phyloP scores from a whole-genome alignment of 2,888 invertebrate genomes.

The Drosophila fungiperda region DNA sequence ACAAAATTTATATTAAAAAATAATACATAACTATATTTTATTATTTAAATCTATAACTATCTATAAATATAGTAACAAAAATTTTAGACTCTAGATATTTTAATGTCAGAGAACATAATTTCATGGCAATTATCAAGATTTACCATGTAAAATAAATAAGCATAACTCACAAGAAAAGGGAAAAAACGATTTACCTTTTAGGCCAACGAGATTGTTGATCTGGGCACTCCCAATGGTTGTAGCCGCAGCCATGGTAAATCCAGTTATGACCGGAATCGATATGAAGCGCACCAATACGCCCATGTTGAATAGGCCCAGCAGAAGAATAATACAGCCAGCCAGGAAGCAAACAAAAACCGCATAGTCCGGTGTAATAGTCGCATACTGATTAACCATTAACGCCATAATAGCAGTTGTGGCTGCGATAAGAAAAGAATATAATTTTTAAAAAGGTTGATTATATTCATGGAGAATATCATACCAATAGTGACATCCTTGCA shows the following conservation, averaged over 20 bases:
- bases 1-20: background rate
- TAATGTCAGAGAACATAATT: too few species aligned
- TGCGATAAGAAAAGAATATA: background rate
- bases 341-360: conserved; percentile 91
- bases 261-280: conserved; percentile 93
- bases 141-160: background rate
- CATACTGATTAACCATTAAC: conserved; percentile 91
- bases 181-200: conserved; percentile 85
- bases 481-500: conserved; percentile 93
- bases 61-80: background rate
- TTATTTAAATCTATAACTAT: background rate
- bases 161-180: background rate
- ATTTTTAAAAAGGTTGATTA: too few species aligned
- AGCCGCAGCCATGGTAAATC: conserved; percentile 95
- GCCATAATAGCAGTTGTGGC: conserved; percentile 97
- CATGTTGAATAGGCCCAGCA: conserved; percentile 91
- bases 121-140: too few species aligned
- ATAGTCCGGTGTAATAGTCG: conserved; percentile 88
- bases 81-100: background rate
- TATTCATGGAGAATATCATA: conserved; percentile 45
- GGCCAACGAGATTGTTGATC: conserved; percentile 90
- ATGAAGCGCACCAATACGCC: conserved; percentile 94
- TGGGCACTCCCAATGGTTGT: conserved; percentile 93
- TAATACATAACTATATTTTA: background rate
- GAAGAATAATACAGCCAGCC: conserved; percentile 89